Evolutionary conservation across 1,140 invertebrate genomes (phyloP).

Genomic region (Mercenaria mercenaria): DNA sequence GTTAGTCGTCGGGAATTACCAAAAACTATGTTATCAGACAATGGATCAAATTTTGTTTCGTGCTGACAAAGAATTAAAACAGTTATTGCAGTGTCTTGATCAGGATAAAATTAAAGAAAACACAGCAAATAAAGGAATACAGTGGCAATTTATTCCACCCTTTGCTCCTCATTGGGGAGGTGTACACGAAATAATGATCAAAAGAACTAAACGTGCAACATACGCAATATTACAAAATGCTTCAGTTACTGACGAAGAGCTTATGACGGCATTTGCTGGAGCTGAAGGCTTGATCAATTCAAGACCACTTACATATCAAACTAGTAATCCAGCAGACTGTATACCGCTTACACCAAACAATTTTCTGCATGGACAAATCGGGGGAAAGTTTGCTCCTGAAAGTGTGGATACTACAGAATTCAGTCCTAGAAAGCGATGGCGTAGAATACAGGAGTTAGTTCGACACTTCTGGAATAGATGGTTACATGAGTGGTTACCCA

Average conservation of each 20-base stretch:
- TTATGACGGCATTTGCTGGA: conserved; percentile 67
- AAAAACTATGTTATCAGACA: conserved; percentile 42
- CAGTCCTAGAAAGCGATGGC: conserved; percentile 9
- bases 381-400: conserved; percentile 45
- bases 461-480: conserved; percentile 63
- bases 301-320: conserved; percentile 74
- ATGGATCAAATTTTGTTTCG: conserved; percentile 65
- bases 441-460: conserved; percentile 49
- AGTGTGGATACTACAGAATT: not conserved
- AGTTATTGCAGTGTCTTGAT: not conserved
- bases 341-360: conserved; percentile 74
- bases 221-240: conserved; percentile 5
- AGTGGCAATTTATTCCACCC: conserved; percentile 50
- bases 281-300: conserved; percentile 74
- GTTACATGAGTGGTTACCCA: conserved; percentile 51
- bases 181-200: conserved; percentile 49
- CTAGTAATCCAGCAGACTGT: conserved; percentile 74
- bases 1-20: conserved; percentile 47
- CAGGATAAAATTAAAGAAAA: conserved; percentile 1
- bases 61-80: conserved; percentile 18
- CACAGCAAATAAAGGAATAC: not conserved
- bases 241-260: conserved; percentile 23
- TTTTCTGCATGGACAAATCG: conserved; percentile 70
- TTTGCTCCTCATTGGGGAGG: conserved; percentile 59
- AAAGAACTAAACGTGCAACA: conserved; percentile 21